These are phyloP conservation scores for Latrodectus elegans DNA, from an alignment of 2,888 invertebrate species.

Conservation along the genomic window DNA sequence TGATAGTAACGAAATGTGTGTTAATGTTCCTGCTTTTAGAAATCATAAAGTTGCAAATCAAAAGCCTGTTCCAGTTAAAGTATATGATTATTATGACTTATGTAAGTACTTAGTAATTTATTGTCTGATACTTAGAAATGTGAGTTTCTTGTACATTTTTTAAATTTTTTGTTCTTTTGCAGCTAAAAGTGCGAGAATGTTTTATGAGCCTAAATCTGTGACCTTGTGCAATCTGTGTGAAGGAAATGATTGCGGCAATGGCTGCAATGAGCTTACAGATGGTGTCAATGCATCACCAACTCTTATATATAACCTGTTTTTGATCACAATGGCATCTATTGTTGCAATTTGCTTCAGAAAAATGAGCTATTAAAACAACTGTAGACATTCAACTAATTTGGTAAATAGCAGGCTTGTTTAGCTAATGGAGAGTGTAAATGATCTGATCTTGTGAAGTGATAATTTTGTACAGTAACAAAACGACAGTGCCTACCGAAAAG, in stretches of 20 bases:
- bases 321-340: constrained; percentile 6
- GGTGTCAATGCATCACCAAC: constrained; percentile 18
- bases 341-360: neutral
- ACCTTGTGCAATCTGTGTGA: constrained; percentile 70
- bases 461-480: constrained; percentile 49
- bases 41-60: constrained; percentile 71
- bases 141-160: neutral
- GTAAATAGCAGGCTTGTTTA: constrained; percentile 10
- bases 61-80: constrained; percentile 71
- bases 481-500: constrained; percentile 62
- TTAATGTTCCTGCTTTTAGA: constrained; percentile 71
- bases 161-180: constrained; percentile 1
- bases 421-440: constrained; percentile 2
- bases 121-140: neutral
- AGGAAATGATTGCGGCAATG: constrained; percentile 66
- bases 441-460: constrained; percentile 51
- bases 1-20: constrained; percentile 71
- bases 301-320: constrained; percentile 7
- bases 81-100: constrained; percentile 72
- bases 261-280: constrained; percentile 61
- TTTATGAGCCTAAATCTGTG: constrained; percentile 70
- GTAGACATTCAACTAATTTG: neutral
- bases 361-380: neutral
- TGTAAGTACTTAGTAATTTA: constrained; percentile 39
- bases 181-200: constrained; percentile 70